Base-by-base conservation (phyloP, 2,113 vertebrate species). In the Hystrix brachyura region DNA sequence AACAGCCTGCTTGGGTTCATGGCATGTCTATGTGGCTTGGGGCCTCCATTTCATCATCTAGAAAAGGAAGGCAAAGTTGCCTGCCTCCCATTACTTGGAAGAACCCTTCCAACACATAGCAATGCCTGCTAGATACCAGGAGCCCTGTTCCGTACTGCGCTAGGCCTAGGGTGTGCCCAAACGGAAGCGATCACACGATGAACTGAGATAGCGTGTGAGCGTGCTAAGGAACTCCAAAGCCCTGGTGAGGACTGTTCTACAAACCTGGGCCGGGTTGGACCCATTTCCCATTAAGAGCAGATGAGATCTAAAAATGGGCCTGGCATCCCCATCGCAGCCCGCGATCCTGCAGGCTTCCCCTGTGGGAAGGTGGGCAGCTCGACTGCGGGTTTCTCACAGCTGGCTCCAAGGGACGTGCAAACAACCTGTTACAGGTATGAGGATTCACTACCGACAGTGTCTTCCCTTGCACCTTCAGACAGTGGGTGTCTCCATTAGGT, bases 261-360 rank as follows among this genome's bases (percentile, higher is more conserved):
- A 96, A 95, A 89, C 79, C 92, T 93, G 83, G 65, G 34, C 11
- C 15, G 43, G 53, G n/a, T 65, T 93, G 94, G 79, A 88, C 84
- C 97, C 74, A 64, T 93, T 91, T 94, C 83, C 64, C 59, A 53
- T 67, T 82, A 87, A 80, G 94, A 90, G 86, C 74, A 96, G 87
- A 90, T 94, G 93, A 95, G 80, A 89, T 96, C 96, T 94, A 92
- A 95, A 96, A 87, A 34, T 34, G 79, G 87, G 51, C 78, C 91
- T 92, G 93, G 95, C 87, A 46, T 79, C 64, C 88, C 90, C 79
- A n/a, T 0, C 4, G 57, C 80, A 78, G 81, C 38, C 86, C 32
- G 15, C 23, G 1, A 5, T 34, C 23, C 38, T 69, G 53, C 1
- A 29, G 87, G 83, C 46, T 93, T 93, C 79, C 92, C 74, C 91